Evolutionary conservation across 1,140 invertebrate genomes (phyloP).

Genomic region (Hylaeus volcanicus): DNA sequence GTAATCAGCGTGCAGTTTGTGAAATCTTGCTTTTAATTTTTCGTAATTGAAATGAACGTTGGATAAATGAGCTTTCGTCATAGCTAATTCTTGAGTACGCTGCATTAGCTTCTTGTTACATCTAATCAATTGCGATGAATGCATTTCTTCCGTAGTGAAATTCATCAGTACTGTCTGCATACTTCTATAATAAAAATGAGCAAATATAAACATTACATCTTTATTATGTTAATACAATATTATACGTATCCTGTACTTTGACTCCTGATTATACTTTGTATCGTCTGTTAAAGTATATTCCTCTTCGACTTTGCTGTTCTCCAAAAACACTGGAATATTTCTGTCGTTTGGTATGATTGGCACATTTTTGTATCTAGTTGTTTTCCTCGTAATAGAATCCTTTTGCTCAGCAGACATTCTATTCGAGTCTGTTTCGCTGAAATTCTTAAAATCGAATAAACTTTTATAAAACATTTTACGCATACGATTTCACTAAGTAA

Average conservation of each 20-base stretch:
- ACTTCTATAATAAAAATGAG: conserved; percentile 50
- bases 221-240: neutral
- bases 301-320: conserved; percentile 35
- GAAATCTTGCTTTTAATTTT: conserved; percentile 75
- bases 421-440: neutral
- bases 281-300: conserved; percentile 38
- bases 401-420: conserved; percentile 19
- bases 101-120: conserved; percentile 47
- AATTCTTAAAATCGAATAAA: conserved; percentile 27
- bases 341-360: conserved; percentile 64
- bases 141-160: conserved; percentile 28
- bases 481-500: conserved; percentile 1
- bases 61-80: conserved; percentile 63
- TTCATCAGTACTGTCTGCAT: conserved; percentile 66
- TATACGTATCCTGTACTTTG: conserved; percentile 37
- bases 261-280: conserved; percentile 31
- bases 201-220: neutral
- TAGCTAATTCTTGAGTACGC: conserved; percentile 58
- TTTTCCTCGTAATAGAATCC: conserved; percentile 29
- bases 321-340: conserved; percentile 66
- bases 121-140: conserved; percentile 24
- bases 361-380: conserved; percentile 25
- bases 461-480: conserved; percentile 22
- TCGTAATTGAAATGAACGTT: conserved; percentile 70
- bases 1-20: conserved; percentile 77